Evolutionary conservation across 1,140 invertebrate genomes (phyloP), one percentile per base, ranked within the genome.

Genomic region (Drosophila lini): DNA sequence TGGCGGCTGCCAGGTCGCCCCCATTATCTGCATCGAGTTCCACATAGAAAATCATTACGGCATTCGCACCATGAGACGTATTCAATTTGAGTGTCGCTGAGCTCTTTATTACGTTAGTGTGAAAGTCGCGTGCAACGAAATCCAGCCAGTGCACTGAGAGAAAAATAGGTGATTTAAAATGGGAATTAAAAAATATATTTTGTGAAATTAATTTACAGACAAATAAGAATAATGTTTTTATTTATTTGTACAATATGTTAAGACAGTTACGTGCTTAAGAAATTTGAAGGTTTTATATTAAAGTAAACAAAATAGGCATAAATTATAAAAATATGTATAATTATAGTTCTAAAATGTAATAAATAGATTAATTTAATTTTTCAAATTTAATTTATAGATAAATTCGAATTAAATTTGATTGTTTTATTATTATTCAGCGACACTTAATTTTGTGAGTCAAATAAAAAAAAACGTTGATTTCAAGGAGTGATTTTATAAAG

Each of bases 51-150:
- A 91, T 91, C 89, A 91, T 91, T 91, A 91, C 89, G 83, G 48
- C 83, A 88, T 86, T 86, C 83, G 80, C 83, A 86, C 83, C 83
- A 86, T 74, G 83, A 88, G 83, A 88, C 83, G 83, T 88, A 86
- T 86, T 86, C 83, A 86, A 91, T 91, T 91, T 89, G 84, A 91
- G 84, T 90, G 89, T 91, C 89, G 81, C 85, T 91, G 89, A 91
- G 89, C 89, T 91, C 89, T 91, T 91, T 91, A 91, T 91, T 91
- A 91, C 84, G 89, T 90, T 90, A 89, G 85, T 89, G 84, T 89
- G 85, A 89, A 88, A 84, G 84, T 89, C 84, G 84, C 84, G 84
- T 89, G 84, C 81, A 82, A 65, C 57, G 58, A 82, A 80, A 88
- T 42, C 52, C 56, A 41, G 53, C n/a, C 42, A 6, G n/a, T 28